Percentiles rank a stretch among this genome's conserved stretches.
phyloP scores from a whole-genome alignment of 2,797 vertebrate genomes.

The Chrysocyon brachyurus region DNA sequence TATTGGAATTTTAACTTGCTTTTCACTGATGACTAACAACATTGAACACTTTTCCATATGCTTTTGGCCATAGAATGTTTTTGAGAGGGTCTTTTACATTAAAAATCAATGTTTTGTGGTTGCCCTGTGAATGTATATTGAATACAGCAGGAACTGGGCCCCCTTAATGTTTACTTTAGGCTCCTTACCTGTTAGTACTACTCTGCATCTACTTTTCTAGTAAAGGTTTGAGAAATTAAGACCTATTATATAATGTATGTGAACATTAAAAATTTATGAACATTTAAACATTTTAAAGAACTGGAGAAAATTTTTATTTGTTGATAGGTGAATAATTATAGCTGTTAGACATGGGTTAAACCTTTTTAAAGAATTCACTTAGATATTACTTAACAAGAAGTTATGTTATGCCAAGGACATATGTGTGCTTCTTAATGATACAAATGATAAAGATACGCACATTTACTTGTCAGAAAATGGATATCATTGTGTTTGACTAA shows the following conservation, averaged over 20 bases:
- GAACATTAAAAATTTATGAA: slow-evolving; percentile 51
- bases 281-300: slow-evolving; percentile 55
- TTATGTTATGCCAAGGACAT: slow-evolving; percentile 57
- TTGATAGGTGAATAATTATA: slow-evolving; percentile 42
- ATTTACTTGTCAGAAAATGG: slow-evolving; percentile 66
- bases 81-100: not conserved
- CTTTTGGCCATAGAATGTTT: slow-evolving; percentile 22
- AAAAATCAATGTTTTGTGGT: slow-evolving; percentile 30
- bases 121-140: not conserved
- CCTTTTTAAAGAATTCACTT: slow-evolving; percentile 58
- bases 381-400: slow-evolving; percentile 49
- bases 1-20: slow-evolving; percentile 22
- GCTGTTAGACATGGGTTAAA: not conserved
- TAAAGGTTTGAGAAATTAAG: not conserved
- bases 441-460: slow-evolving; percentile 48
- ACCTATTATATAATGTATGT: not conserved
- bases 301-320: slow-evolving; percentile 47
- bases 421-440: slow-evolving; percentile 74
- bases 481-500: slow-evolving; percentile 78
- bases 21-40: not conserved
- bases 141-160: not conserved
- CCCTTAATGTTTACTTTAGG: not conserved
- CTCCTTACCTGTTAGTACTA: slow-evolving; percentile 50
- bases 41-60: not conserved
- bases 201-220: slow-evolving; percentile 39